Conservation (phyloP, 2,113 vertebrate genomes). For the Eurypyga helias region DNA sequence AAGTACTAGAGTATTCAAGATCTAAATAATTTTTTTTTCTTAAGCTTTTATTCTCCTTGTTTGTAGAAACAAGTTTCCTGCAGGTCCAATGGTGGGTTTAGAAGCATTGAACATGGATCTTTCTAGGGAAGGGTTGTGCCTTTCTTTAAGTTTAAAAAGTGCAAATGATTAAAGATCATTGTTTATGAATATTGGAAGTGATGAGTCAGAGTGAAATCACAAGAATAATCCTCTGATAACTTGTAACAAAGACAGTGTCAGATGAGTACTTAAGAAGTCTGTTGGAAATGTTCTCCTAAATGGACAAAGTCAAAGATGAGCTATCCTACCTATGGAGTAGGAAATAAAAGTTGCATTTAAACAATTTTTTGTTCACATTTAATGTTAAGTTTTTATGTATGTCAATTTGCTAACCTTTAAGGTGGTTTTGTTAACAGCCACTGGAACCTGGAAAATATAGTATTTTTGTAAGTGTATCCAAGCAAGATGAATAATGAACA, state of each 20-base stretch:
- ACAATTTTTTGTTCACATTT: neutral
- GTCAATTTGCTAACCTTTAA: neutral
- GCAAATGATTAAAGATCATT: neutral
- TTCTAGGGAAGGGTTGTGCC: neutral
- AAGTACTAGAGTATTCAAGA: neutral
- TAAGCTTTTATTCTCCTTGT: neutral
- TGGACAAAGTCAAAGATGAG: neutral
- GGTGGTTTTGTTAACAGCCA: neutral
- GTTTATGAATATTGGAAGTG: neutral
- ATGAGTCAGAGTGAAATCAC: neutral
- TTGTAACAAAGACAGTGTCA: neutral
- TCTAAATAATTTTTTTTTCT: neutral
- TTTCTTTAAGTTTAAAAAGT: neutral
- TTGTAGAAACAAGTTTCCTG: neutral
- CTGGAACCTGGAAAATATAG: neutral
- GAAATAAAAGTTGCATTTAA: neutral
- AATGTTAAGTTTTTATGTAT: too few relatives aligned
- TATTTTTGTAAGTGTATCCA: accelerated
- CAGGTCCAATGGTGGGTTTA: neutral
- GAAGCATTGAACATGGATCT: neutral
- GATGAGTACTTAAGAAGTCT: neutral
- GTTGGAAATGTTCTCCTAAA: neutral
- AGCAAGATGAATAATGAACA: neutral
- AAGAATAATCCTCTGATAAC: neutral
- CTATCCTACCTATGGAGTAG: neutral